phyloP scores from a whole-genome alignment of 2,113 vertebrate species.

The Menura novaehollandiae region DNA sequence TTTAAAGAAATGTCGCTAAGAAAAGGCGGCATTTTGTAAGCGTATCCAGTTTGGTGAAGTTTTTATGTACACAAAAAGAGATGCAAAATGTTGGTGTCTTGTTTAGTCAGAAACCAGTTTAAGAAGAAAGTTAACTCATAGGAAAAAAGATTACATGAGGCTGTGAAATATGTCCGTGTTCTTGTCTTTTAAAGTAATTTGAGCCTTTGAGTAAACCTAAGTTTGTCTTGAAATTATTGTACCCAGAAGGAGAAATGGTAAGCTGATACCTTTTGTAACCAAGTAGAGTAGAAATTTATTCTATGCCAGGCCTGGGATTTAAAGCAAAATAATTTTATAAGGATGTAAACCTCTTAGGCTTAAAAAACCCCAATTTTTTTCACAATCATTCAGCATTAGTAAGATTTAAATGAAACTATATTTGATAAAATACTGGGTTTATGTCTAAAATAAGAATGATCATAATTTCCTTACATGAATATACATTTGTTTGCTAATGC shows the following conservation, averaged over 20 bases:
- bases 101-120: not conserved
- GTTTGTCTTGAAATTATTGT: not conserved
- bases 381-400: not conserved
- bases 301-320: not conserved
- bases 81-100: not conserved
- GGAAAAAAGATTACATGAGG: not conserved
- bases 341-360: not conserved
- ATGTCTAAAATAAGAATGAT: not conserved
- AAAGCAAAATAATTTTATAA: not conserved
- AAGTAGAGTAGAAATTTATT: not conserved
- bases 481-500: not conserved
- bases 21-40: not conserved
- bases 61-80: not conserved
- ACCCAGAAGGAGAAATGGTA: not conserved
- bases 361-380: fast-evolving
- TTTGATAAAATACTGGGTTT: not conserved
- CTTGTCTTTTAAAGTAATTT: not conserved
- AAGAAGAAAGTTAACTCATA: not conserved
- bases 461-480: not conserved
- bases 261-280: not conserved
- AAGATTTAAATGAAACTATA: not conserved
- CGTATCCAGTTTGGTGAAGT: not conserved
- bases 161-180: not conserved
- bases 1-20: not conserved
- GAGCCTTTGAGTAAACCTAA: not conserved